These are phyloP conservation scores for Geotrupes spiniger DNA, from an alignment of 2,888 invertebrate species.

Conservation along the genomic window DNA sequence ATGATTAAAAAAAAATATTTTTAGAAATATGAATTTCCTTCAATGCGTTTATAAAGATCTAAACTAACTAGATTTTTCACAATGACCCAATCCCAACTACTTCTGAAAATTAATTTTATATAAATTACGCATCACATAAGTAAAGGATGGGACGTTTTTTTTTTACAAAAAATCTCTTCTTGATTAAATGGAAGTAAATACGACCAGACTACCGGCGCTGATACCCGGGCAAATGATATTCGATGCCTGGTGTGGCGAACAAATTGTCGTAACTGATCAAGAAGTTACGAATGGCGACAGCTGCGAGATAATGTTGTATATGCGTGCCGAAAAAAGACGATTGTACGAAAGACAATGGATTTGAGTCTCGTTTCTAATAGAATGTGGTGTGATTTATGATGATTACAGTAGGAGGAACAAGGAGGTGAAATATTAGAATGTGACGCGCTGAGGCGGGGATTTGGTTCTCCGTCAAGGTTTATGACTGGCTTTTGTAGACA, in stretches of 20 bases:
- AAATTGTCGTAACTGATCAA: conserved; percentile 20
- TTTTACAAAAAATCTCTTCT: too few species aligned
- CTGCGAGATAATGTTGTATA: conserved; percentile 14
- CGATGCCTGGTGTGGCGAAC: conserved; percentile 10
- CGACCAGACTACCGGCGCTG: conserved; percentile 1
- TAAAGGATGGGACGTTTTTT: too few species aligned
- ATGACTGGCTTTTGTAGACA: conserved; percentile 29
- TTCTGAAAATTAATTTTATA: too few species aligned
- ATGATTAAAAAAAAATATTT: too few species aligned
- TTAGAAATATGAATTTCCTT: too few species aligned
- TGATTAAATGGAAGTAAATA: too few species aligned
- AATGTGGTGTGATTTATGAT: conserved; percentile 32
- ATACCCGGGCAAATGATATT: conserved; percentile 9
- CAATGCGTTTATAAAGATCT: too few species aligned
- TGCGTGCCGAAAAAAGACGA: conserved; percentile 9
- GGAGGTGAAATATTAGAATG: conserved; percentile 37
- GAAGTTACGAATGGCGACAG: conserved; percentile 20
- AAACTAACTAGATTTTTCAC: too few species aligned
- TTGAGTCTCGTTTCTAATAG: conserved; percentile 24
- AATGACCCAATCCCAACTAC: too few species aligned
- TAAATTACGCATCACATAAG: too few species aligned
- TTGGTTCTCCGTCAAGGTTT: conserved; percentile 32
- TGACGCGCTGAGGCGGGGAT: conserved; percentile 31
- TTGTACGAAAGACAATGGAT: conserved; percentile 22
- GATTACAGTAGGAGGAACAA: conserved; percentile 35